Base-by-base conservation (phyloP, 2,888 invertebrate species). In the Ephialtes manifestator region DNA sequence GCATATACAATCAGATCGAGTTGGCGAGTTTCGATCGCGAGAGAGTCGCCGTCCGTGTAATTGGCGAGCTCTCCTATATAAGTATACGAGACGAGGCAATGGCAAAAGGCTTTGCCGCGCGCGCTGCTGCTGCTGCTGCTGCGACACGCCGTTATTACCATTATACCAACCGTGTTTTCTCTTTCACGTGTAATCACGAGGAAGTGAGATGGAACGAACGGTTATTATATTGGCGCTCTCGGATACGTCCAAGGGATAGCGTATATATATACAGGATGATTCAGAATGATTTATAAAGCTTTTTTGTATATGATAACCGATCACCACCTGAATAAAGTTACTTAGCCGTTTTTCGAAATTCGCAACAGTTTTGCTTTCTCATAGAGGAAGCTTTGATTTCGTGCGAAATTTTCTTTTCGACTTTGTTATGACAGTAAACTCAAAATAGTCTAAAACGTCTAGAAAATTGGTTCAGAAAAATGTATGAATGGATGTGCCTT, bases 111-210 rank as follows among this genome's bases (percentile, higher is more conserved):
- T 48, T 58, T 11, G 67, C 60, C 68, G 68, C 35, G 31, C 63
- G 63, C 31, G 35, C 13, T 4, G 53, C 48, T 53, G 20, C 63
- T 63, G 35, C 13, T 4, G 53, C 48, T 53, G 20, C 63, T 63
- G 79, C 79, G 83, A 79, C 79, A 79, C 70, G 58, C 71, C 79
- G 67, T 83, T 68, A 81, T 81, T 86, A 67, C 53, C 78, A 85
- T 84, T 82, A 83, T 63, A 77, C 35, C 70, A 65, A 60, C 20
- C 53, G 72, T 31, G 80, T 87, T 87, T 88, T 85, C 87, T 88
- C 85, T 84, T 87, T 88, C 82, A 77, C 85, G 63, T 79, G 81
- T 83, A 86, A 84, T 78, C 63, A 65, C 70, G 75, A 70, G 60
- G 24, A 74, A 78, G 78, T 39, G 79, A 79, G 83, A 83, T 68